phyloP scores from a whole-genome alignment of 53 echinoderm and acorn worm species.

The Zoroaster sp. region DNA sequence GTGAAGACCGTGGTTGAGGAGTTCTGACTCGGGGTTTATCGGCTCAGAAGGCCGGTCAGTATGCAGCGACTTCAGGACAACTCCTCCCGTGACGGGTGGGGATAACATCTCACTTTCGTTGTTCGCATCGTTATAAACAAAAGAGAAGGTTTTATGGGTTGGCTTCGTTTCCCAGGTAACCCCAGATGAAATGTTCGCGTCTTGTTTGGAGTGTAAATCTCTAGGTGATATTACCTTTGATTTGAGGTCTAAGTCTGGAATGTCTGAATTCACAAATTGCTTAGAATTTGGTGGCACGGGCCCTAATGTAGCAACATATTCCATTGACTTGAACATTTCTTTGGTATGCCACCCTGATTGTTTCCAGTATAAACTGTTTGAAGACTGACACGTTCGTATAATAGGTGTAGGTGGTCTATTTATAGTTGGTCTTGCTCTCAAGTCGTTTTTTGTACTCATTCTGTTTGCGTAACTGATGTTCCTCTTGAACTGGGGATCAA shows the following conservation, averaged over 20 bases:
- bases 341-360: background rate
- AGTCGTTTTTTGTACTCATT: background rate
- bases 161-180: conserved; percentile 40
- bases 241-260: background rate
- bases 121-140: conserved; percentile 52
- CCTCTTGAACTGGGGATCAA: background rate
- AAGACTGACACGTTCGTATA: background rate
- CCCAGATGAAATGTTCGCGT: background rate
- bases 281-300: background rate
- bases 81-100: conserved; percentile 56
- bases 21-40: background rate
- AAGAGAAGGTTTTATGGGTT: conserved; percentile 67
- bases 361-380: background rate
- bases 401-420: conserved; percentile 1
- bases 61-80: background rate
- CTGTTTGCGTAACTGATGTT: no score
- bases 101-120: conserved; percentile 57
- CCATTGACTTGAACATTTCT: background rate
- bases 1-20: background rate
- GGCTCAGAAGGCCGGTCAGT: background rate
- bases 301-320: background rate
- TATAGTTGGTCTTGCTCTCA: background rate
- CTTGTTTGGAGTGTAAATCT: background rate
- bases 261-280: background rate
- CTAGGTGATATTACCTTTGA: background rate